These are phyloP conservation scores for Nasonia vitripennis DNA, from an alignment of 1,140 invertebrate species.

Conservation along the genomic window DNA sequence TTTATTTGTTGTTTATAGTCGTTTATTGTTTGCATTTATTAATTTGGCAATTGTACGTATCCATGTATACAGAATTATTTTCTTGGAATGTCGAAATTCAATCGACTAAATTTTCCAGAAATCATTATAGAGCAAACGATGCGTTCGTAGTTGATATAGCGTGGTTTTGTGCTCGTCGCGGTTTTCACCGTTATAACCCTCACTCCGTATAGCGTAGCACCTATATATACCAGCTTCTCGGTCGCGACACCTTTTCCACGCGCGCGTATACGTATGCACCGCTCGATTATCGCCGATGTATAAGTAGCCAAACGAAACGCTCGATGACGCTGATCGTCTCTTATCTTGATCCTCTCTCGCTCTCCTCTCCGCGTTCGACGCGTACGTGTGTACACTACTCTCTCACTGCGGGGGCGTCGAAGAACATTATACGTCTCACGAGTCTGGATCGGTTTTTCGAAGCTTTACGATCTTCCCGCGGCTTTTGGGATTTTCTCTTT, in stretches of 20 bases:
- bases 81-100: no score
- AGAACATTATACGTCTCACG: constrained; percentile 17
- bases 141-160: background rate
- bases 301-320: constrained; percentile 24
- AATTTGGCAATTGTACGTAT: background rate
- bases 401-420: background rate
- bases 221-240: constrained; percentile 2
- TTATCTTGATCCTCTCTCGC: constrained; percentile 16
- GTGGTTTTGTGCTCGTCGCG: background rate
- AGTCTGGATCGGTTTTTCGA: background rate
- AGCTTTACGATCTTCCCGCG: constrained; percentile 9
- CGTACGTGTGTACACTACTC: background rate
- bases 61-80: no score
- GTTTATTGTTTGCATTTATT: no score
- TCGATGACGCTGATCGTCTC: background rate
- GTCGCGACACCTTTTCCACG: constrained; percentile 41
- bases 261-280: background rate
- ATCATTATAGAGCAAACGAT: background rate
- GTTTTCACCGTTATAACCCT: constrained; percentile 19
- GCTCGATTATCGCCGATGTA: constrained; percentile 26
- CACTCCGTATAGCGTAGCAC: background rate
- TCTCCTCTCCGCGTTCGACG: background rate
- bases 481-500: background rate
- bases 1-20: no score
- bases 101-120: background rate